Evolutionary conservation across 2,797 vertebrate genomes (phyloP), one percentile per base, ranked within the genome.

Genomic region (Phrynocephalus guinanensis): DNA sequence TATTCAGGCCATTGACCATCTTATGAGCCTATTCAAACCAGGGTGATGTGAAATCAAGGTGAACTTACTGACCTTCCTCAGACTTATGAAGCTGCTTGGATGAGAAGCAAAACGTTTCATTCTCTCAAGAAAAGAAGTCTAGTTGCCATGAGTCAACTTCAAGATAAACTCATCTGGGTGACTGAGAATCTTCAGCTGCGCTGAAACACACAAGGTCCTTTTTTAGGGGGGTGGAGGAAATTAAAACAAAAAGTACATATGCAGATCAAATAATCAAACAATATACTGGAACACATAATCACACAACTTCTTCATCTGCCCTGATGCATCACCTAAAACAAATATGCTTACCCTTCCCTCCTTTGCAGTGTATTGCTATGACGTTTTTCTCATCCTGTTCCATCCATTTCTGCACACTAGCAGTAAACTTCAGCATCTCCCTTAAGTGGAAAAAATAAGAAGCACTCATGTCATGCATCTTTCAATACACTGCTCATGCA

Each of bases 311-410:
- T 2, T 1, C 28, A 44, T 60, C 10, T 33, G 20, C 28, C 28
- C 30, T 8, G 11, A 38, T 71, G 30, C 15, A 60, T 80, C 22
- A 22, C 26, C 28, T 75, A 33, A 28, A 26, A 50, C 24, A 75
- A 68, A 82, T 48, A 20, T 18, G 33, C 76, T 93, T 94, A 99
- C 99, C 99, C 98, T 99, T 99, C 13, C 98, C 99, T 91, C 98
- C 99, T 96, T 99, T 99, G 90, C 98, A 99, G 94, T 99, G 99
- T 95, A 99, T 98, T 20, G 95, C 98, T 33, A 98, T 93, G 33
- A 98, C 85, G 33, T 99, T 99, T 87, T 94, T 84, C 1, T 96
- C 91, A 90, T 99, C 97, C 38, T 96, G 94, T 24, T 95, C 94
- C 98, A 99, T 97, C 99, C 99, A 99, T 1, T 98, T 95, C 28